Percentiles rank a stretch among this genome's conserved stretches.
phyloP scores from a whole-genome alignment of 2,113 vertebrate genomes.

The Abramis brama region DNA sequence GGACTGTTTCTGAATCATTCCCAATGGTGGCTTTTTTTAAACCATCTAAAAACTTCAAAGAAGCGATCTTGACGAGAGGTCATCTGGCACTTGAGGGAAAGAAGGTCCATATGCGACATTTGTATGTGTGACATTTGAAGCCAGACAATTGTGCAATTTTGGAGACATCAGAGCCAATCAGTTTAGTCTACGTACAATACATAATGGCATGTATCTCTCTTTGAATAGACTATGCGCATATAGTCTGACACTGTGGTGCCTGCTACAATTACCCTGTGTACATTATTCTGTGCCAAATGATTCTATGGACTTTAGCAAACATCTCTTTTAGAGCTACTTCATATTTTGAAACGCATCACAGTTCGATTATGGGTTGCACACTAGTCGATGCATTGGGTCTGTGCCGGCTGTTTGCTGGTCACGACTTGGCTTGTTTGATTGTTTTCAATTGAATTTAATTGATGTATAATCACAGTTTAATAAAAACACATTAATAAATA shows the following conservation, averaged over 20 bases:
- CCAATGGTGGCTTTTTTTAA: not conserved
- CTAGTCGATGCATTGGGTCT: not conserved
- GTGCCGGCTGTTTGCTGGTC: not conserved
- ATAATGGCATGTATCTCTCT: too few relatives aligned
- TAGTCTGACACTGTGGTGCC: not conserved
- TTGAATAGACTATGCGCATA: not conserved
- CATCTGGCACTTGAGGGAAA: not conserved
- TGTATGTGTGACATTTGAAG: not conserved
- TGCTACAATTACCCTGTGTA: not conserved
- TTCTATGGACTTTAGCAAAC: not conserved
- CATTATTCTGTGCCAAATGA: not conserved
- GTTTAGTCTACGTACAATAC: too few relatives aligned
- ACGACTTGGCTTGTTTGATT: not conserved
- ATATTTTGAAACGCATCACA: not conserved
- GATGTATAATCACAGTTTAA: not conserved
- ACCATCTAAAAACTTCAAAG: not conserved
- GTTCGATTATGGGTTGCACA: not conserved
- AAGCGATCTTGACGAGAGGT: not conserved
- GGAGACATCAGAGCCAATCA: not conserved
- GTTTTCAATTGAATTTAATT: not conserved
- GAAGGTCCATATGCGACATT: not conserved
- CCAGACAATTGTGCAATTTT: conserved; percentile 12
- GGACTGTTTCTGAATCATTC: not conserved
- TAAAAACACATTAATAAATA: not conserved
- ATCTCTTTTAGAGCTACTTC: not conserved